Conservation (phyloP, 2,888 invertebrate species). For the Dysmachus trigonus region DNA sequence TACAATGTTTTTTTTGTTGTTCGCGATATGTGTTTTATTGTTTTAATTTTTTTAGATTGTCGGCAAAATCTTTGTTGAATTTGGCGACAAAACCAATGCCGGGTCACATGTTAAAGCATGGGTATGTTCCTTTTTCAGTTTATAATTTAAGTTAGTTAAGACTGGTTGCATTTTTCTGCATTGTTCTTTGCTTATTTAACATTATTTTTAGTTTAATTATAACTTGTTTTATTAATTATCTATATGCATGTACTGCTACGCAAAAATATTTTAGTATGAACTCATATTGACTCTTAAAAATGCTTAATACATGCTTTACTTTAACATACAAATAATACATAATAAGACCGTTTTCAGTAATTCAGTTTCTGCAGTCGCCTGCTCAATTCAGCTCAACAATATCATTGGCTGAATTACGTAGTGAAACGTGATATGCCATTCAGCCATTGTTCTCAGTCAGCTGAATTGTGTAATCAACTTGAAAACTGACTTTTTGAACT, state of each 20-base stretch:
- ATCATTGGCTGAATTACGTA: background rate
- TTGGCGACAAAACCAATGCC: conserved; percentile 72
- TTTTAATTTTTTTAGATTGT: conserved; percentile 71
- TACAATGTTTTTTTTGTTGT: conserved; percentile 62
- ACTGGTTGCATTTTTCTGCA: background rate
- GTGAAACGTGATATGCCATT: no score
- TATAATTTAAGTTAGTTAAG: conserved; percentile 54
- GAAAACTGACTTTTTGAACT: background rate
- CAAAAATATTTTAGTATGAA: no score
- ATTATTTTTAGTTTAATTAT: background rate
- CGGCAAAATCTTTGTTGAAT: conserved; percentile 76
- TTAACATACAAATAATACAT: background rate
- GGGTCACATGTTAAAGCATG: conserved; percentile 73
- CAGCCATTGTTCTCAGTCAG: no score
- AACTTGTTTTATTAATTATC: background rate
- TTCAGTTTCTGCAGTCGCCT: background rate
- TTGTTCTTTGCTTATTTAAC: background rate
- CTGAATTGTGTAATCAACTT: background rate
- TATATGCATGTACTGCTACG: background rate
- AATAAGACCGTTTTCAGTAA: background rate
- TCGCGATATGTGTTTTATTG: conserved; percentile 66
- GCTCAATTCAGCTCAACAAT: background rate
- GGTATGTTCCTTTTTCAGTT: conserved; percentile 68
- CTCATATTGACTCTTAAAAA: background rate
- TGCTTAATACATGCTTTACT: background rate